phyloP scores from a whole-genome alignment of 1,140 invertebrate genomes.

The Ylistrum balloti region DNA sequence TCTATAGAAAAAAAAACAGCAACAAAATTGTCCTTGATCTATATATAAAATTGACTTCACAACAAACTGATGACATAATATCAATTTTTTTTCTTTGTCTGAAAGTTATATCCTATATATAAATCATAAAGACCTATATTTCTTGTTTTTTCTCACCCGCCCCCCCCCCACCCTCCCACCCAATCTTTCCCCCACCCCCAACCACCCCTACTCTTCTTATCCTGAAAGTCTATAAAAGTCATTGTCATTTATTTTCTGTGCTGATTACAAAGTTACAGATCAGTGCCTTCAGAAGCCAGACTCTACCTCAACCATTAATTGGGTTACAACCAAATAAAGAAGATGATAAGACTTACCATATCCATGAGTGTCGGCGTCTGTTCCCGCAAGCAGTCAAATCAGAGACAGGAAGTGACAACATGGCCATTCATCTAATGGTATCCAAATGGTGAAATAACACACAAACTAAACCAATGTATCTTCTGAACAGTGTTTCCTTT shows the following conservation, averaged over 20 bases:
- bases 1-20: no score
- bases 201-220: neutral
- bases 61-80: no score
- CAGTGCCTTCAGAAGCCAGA: neutral
- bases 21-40: neutral
- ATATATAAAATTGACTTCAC: neutral
- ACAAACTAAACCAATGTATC: neutral
- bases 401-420: constrained; percentile 30
- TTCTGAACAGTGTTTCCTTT: neutral
- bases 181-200: neutral
- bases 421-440: constrained; percentile 10
- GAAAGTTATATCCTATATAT: no score
- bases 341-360: constrained; percentile 26
- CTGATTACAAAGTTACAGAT: neutral
- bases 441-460: neutral
- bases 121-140: no score
- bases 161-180: no score
- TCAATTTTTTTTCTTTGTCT: no score
- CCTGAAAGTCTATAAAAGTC: neutral
- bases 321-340: neutral
- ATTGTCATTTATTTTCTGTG: neutral
- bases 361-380: constrained; percentile 19
- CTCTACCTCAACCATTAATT: neutral
- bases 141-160: no score
- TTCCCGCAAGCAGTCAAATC: neutral